Percentiles rank a stretch among this genome's conserved stretches.
phyloP scores from a whole-genome alignment of 2,797 vertebrate genomes.

The Hyperoplus lanceolatus region DNA sequence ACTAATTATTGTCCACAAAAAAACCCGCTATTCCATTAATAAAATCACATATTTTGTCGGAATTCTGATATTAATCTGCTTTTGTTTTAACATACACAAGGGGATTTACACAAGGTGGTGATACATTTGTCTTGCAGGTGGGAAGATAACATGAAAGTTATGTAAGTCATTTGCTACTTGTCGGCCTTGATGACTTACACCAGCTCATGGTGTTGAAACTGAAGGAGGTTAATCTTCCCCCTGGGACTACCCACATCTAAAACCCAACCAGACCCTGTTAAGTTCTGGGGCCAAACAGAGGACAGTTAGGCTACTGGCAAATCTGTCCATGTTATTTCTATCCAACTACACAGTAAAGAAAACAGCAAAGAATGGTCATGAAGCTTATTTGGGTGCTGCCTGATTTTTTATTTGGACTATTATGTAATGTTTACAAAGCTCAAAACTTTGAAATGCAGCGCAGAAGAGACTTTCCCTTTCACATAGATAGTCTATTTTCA shows the following conservation, averaged over 20 bases:
- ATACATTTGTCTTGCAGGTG: too few relatives aligned
- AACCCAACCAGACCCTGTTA: conserved; percentile 82
- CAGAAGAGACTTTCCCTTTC: conserved; percentile 1
- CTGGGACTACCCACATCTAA: conserved; percentile 69
- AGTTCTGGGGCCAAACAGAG: conserved; percentile 68
- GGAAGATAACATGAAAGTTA: not conserved
- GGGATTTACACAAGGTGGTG: too few relatives aligned
- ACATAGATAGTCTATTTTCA: conserved; percentile 23
- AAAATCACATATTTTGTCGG: too few relatives aligned
- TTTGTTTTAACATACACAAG: too few relatives aligned
- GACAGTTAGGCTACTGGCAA: not conserved
- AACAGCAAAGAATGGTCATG: not conserved
- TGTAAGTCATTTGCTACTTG: not conserved
- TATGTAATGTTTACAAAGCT: conserved; percentile 39
- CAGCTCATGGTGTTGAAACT: conserved; percentile 66
- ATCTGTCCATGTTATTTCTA: not conserved
- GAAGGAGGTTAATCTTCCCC: conserved; percentile 82
- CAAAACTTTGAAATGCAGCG: conserved; percentile 11
- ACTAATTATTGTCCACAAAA: too few relatives aligned
- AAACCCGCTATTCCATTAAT: too few relatives aligned
- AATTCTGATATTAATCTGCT: too few relatives aligned
- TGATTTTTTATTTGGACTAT: conserved; percentile 6
- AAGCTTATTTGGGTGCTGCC: conserved; percentile 4
- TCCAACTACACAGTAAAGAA: not conserved
- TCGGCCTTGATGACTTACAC: conserved; percentile 8